Evolutionary conservation across 2,113 vertebrate species (phyloP), one percentile per base, ranked within the genome.

Genomic region (Probosciger aterrimus): DNA sequence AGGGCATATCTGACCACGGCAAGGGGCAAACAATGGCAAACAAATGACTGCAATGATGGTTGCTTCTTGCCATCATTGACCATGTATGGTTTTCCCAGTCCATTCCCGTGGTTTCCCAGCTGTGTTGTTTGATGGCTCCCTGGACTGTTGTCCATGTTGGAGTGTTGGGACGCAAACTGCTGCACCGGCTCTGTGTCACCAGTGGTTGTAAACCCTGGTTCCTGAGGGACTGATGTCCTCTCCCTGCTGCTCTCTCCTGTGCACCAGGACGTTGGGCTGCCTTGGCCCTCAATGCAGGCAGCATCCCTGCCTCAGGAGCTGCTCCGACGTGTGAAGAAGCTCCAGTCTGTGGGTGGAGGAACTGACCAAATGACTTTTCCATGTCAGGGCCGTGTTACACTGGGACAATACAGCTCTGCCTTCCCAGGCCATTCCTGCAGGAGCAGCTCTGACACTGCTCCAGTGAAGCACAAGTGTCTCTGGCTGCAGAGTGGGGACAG

Each of bases 231-330:
- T 53, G 60, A 24, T 82, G 57, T 47, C 70, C 19, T 82, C 30
- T 91, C 60, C 20, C 27, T n/a, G 30, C 44, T 14, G 3, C 22
- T n/a, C 24, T 59, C 33, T 59, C 57, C 43, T 64, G 25, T 33
- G 25, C 14, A 25, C 50, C 35, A 35, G 35, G 8, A 27, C 1
- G 2, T 31, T 2, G 11, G 43, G 43, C 52, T 59, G n/a, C 82
- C 11, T 35, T 2, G 1, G 20, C 28, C 37, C 6, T n/a, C 4
- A 0, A 25, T 17, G 31, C 39, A 39, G 73, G 57, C 59, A 82
- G 67, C 31, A 6, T 19, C 3, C 7, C 57, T 7, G 0, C 3
- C 2, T 18, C 4, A 19, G 35, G 46, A 3, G 2, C 55, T 25
- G 10, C 44, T 70, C 64, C 55, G 70, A 60, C 18, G 4, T 0